Percentiles rank a stretch among this genome's conserved stretches.
phyloP scores from a whole-genome alignment of 2,888 invertebrate species.

The Polietes domitor region DNA sequence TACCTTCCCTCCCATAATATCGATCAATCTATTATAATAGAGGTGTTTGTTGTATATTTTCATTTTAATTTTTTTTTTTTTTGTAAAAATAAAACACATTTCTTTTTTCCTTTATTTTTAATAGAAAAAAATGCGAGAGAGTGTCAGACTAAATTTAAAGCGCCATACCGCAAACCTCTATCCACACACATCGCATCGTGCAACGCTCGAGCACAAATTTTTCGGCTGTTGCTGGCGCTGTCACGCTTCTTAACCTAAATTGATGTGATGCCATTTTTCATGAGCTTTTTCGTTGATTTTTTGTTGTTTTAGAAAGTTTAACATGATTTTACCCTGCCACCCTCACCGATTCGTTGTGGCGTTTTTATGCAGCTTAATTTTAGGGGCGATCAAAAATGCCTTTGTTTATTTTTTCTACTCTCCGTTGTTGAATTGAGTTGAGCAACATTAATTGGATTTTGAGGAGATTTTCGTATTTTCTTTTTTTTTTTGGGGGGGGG shows the following conservation, averaged over 20 bases:
- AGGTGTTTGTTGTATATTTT: too few species aligned
- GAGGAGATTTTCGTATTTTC: neutral
- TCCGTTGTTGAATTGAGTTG: neutral
- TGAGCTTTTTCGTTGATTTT: conserved; percentile 4
- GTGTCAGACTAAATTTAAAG: neutral
- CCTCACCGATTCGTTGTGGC: too few species aligned
- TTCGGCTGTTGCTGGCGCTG: neutral
- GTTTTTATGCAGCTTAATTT: neutral
- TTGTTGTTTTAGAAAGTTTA: conserved; percentile 6
- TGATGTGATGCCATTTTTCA: conserved; percentile 11
- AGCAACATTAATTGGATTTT: conserved; percentile 24
- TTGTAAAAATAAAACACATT: neutral
- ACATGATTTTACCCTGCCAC: neutral
- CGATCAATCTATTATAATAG: too few species aligned
- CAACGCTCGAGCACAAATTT: neutral
- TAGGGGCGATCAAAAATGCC: neutral
- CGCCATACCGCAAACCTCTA: neutral
- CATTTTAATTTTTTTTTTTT: neutral
- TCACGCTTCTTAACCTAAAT: conserved; percentile 40
- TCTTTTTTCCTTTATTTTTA: neutral
- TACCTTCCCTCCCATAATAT: too few species aligned
- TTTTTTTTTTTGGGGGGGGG: neutral
- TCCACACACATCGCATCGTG: neutral
- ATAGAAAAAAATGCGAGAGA: neutral
- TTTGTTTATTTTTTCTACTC: neutral